Conservation (phyloP, 1,140 invertebrate species). For the Drosophila pruinosa region DNA sequence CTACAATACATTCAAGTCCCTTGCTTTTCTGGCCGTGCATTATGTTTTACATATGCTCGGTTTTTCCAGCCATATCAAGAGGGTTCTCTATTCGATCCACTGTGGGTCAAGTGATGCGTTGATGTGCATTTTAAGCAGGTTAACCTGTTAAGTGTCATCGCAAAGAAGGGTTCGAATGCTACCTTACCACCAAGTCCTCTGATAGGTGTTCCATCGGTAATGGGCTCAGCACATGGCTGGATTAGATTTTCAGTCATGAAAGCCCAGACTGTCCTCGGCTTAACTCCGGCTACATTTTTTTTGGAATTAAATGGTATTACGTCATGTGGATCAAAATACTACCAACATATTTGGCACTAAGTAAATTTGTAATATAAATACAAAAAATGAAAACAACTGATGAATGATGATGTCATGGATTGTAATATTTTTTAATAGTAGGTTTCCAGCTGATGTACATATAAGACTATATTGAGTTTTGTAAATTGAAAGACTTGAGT, state of each 20-base stretch:
- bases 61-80: conserved; percentile 27
- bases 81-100: background rate
- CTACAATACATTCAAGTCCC: no score
- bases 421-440: no score
- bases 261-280: background rate
- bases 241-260: background rate
- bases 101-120: conserved; percentile 68
- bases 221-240: background rate
- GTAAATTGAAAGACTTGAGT: no score
- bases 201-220: background rate
- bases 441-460: no score
- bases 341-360: no score
- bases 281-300: no score
- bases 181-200: background rate
- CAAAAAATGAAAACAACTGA: no score
- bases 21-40: conserved; percentile 10
- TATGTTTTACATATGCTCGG: conserved; percentile 61
- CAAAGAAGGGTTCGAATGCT: conserved; percentile 20
- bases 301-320: background rate
- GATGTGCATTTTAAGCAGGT: conserved; percentile 78
- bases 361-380: no score
- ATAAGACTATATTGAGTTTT: no score
- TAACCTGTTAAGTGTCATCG: conserved; percentile 69
- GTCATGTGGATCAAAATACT: background rate
- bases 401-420: no score